Base-by-base conservation (phyloP, 2,888 invertebrate species). In the Mythimna lalbum region DNA sequence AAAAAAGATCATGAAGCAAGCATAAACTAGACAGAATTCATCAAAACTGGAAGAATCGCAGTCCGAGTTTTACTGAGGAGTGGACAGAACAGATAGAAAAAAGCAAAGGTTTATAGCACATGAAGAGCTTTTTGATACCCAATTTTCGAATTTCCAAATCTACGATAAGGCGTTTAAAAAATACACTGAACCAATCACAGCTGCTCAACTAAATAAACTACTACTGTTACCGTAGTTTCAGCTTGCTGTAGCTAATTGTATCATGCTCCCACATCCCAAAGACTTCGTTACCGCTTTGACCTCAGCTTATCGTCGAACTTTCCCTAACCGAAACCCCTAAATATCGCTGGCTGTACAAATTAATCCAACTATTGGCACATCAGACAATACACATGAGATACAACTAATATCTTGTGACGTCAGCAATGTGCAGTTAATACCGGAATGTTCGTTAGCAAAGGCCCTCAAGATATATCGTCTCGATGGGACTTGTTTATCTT, bases 401-500 rank as follows among this genome's bases (percentile, higher is more conserved):
- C 65, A 80, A 84, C 87, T 89, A 89, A 90, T 90, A 91, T 90
- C 83, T 90, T 88, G 87, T 91, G 90, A 91, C 90, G 90, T 90
- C 89, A 89, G 89, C 89, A 85, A 86, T 85, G 86, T 85, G 85
- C 85, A 86, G 85, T 85, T 85, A 84, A 85, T 84, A 79, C 82
- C 86, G 82, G 84, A 83, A 84, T 77, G 86, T 88, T 87, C 87
- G 87, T 87, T 86, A 85, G 80, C 73, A 76, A 75, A 79, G 78
- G 80, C 87, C 86, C 88, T 69, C 76, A 86, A 89, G 92, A 94
- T 92, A 92, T 93, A 93, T 93, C 87, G 93, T 90, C 93, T 91
- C 91, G 79, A 78, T 85, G 93, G 93, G 92, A 90, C 88, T 90
- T 90, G 93, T 93, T 93, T 91, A 91, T 92, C 92, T 92, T 90